Evolutionary conservation across 2,113 vertebrate species (phyloP), one percentile per base, ranked within the genome.

Genomic region (Peucedramus taeniatus): DNA sequence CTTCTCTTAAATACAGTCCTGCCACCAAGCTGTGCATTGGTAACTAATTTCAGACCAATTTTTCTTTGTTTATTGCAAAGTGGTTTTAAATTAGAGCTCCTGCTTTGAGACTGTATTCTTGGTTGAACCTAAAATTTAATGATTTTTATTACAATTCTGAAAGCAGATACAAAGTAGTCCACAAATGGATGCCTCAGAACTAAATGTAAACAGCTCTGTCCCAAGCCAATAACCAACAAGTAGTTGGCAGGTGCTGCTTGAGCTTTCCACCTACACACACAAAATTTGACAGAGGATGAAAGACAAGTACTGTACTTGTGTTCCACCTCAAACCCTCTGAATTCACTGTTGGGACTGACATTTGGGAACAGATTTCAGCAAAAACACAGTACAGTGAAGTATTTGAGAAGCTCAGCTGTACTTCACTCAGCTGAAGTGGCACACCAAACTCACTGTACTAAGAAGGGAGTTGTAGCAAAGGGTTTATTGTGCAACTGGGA

Each of bases 281-380:
- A 82, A 7, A 92, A 86, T 75, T 27, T 94, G 56, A 90, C 82
- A 83, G 90, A 3, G 7, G 49, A 83, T 64, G 71, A 87, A 86
- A 86, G 68, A 68, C 39, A 77, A 92, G 59, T 65, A 70, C 56
- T 27, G 59, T 78, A 65, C 63, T 90, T 83, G 51, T 83, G 44
- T 83, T 88, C 81, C 89, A 96, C 88, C 92, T 89, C 83, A 64
- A 83, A 63, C 47, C 75, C 90, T 87, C 68, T 17, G 3, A 90
- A 94, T 94, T 93, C 72, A 71, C 76, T 83, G 53, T 64, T 77
- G 68, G 35, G 47, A 60, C 79, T 96, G 79, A 90, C 79, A 83
- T 95, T 95, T 93, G 71, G 75, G 68, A 93, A 87, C 75, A 95
- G 31, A 92, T 95, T 93, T 72, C 44, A 78, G 40, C 37, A 78